A percentile compares a stretch with the other conserved stretches of the same genome.
phyloP scores from a whole-genome alignment of 1,140 invertebrate genomes.

The Lucilia cuprina region DNA sequence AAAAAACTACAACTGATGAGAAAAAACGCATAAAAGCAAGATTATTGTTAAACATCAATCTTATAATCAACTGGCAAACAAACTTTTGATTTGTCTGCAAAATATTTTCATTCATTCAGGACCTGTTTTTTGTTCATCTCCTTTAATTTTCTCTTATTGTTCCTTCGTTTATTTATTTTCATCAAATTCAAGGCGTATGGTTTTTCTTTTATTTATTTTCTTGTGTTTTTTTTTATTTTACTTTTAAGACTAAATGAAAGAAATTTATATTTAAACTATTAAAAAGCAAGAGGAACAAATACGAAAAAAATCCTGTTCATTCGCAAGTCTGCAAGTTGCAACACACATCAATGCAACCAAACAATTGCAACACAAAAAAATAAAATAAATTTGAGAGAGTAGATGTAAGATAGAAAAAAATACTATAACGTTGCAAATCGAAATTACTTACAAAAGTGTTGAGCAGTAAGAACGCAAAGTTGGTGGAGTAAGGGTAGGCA shows the following conservation, averaged over 20 bases:
- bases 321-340: background rate
- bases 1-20: background rate
- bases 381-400: background rate
- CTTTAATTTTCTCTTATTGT: background rate
- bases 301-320: background rate
- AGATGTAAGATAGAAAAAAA: background rate
- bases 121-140: background rate
- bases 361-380: background rate
- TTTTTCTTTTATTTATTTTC: background rate
- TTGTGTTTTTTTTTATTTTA: background rate
- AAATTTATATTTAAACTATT: conserved; percentile 5
- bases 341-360: background rate
- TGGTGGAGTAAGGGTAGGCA: too few relatives aligned
- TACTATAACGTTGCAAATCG: background rate
- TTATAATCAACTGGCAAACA: conserved; percentile 2
- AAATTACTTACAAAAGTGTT: background rate
- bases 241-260: background rate
- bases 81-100: conserved; percentile 17
- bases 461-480: background rate
- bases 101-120: background rate
- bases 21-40: background rate
- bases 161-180: conserved; percentile 7
- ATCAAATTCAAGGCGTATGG: conserved; percentile 4
- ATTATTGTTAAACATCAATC: conserved; percentile 15
- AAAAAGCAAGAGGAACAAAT: background rate